These are phyloP conservation scores for Muntiacus reevesi DNA, from an alignment of 2,113 vertebrate species.

Conservation along the genomic window DNA sequence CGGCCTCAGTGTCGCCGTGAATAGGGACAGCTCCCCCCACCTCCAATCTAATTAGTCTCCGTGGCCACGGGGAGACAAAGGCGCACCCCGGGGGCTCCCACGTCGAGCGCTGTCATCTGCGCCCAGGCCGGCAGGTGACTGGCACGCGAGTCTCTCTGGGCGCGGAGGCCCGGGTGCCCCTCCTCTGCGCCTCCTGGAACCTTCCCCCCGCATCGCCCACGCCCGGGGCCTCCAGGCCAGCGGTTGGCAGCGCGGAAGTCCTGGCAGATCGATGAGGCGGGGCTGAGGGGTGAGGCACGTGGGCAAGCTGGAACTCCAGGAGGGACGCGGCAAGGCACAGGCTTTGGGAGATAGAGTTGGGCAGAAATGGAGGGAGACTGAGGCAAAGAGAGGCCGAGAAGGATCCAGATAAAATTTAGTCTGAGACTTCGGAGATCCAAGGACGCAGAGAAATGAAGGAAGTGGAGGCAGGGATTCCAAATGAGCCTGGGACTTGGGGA, in stretches of 20 bases:
- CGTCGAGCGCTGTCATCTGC: slow-evolving; percentile 76
- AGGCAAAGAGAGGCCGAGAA: background rate
- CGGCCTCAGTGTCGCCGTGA: accelerated
- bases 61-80: slow-evolving; percentile 85
- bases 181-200: background rate
- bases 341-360: background rate
- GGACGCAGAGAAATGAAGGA: background rate
- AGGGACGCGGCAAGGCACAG: background rate
- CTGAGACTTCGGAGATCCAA: background rate
- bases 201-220: background rate
- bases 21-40: background rate
- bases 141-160: slow-evolving; percentile 87
- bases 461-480: background rate
- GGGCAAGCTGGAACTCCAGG: background rate
- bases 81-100: slow-evolving; percentile 84
- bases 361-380: background rate
- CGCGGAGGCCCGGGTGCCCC: slow-evolving; percentile 9
- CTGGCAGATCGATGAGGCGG: background rate
- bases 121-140: slow-evolving; percentile 90
- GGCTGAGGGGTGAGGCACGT: background rate
- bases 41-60: slow-evolving; percentile 88
- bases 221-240: accelerated
- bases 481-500: background rate
- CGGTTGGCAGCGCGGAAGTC: background rate
- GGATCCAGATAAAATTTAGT: background rate